Evolutionary conservation across 2,113 vertebrate genomes (phyloP).

Genomic region (Microcebus jonahi): DNA sequence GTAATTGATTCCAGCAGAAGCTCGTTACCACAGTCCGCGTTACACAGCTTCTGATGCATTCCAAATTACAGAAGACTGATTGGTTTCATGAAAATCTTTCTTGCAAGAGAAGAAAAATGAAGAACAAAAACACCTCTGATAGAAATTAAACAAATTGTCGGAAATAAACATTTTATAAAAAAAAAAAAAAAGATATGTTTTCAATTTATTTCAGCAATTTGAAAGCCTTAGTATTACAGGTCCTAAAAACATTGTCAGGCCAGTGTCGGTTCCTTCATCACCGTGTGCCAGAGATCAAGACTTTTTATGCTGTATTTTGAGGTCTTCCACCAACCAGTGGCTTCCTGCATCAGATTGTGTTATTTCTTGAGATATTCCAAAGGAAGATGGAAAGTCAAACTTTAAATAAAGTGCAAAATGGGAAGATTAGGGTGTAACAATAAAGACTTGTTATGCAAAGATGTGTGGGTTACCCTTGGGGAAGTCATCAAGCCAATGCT

Average conservation of each 20-base stretch:
- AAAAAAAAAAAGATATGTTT: neutral
- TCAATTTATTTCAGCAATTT: neutral
- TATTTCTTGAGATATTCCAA: neutral
- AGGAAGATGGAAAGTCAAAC: neutral
- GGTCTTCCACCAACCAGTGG: neutral
- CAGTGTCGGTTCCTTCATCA: neutral
- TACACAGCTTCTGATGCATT: slow-evolving; percentile 13
- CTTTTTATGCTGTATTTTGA: neutral
- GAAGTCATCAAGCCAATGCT: neutral
- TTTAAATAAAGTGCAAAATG: neutral
- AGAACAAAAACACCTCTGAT: neutral
- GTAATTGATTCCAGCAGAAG: slow-evolving; percentile 63
- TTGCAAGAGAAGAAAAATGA: neutral
- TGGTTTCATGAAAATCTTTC: slow-evolving; percentile 47
- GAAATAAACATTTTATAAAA: slow-evolving; percentile 27
- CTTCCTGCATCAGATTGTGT: neutral
- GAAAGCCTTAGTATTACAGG: neutral
- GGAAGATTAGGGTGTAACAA: neutral
- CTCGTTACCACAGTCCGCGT: slow-evolving; percentile 45
- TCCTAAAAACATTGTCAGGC: neutral
- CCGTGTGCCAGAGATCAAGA: neutral
- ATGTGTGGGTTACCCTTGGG: neutral
- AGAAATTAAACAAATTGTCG: slow-evolving; percentile 49
- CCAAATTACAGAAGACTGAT: slow-evolving; percentile 52
- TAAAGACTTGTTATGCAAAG: neutral